Base-by-base conservation (phyloP, 1,140 invertebrate genomes). In the Panulirus ornatus region DNA sequence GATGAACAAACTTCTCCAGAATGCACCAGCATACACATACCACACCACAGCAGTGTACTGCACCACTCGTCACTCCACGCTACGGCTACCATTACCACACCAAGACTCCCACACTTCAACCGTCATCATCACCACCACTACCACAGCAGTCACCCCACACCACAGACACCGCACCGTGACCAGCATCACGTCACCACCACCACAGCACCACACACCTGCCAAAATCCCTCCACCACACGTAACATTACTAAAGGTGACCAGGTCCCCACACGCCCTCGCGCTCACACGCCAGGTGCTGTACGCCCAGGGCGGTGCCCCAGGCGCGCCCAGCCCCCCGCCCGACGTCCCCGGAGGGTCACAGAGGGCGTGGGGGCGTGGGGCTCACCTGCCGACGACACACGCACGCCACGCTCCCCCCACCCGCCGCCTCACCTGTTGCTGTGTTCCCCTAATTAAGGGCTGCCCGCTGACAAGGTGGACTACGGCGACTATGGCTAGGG, bases 371-470 rank as follows among this genome's bases (percentile, higher is more conserved):
- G n/a, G 76, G 51, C n/a, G 42, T n/a, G 76, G 76, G 78, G 36
- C 47, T 58, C 78, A 51, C 78, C 78, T 58, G 78, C n/a, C 78
- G 42, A 81, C 78, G 78, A 81, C 78, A 81, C 78, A 81, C 78
- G 78, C 78, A 81, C 78, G 78, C 78, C 78, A 81, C 78, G 78
- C 78, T 81, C 78, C 47, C 36, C n/a, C 47, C 47, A 58, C n/a
- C 34, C 78, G 58, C 78, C 78, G 54, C 47, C 58, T 81, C 78
- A 81, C 30, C 78, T 81, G 78, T 81, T 81, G 78, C 78, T 51
- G 36, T 79, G 42, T 58, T 81, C 1, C 51, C 78, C 78, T 81
- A 81, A 81, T 81, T 81, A 81, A 27, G 78, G 78, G 8, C 22
- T 47, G 51, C 27, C 78, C 58, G 34, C 78, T 19, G 47, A 11